Percentiles rank a stretch among this genome's conserved stretches.
Evolutionary conservation across 2,797 vertebrate genomes (phyloP).

Genomic region (Erpetoichthys calabaricus): DNA sequence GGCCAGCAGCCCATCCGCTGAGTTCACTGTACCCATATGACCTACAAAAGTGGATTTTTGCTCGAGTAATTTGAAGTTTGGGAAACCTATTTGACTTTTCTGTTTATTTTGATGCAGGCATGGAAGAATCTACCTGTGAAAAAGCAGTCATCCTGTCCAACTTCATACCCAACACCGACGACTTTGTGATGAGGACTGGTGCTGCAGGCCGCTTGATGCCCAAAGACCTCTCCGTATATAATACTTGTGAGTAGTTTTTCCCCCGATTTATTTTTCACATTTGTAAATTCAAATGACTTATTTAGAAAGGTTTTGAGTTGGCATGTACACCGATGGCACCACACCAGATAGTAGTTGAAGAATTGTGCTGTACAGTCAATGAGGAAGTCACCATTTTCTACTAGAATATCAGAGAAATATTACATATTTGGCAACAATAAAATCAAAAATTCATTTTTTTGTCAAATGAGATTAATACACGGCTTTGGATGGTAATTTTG

Average conservation of each 20-base stretch:
- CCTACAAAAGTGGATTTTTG: neutral
- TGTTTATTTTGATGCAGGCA: conserved; percentile 48
- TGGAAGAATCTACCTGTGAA: conserved; percentile 71
- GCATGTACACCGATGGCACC: too few relatives aligned
- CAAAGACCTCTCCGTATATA: conserved; percentile 36
- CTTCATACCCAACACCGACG: conserved; percentile 44
- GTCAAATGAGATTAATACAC: too few relatives aligned
- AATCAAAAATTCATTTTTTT: too few relatives aligned
- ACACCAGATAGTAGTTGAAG: too few relatives aligned
- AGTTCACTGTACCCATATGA: conserved; percentile 5
- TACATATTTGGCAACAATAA: too few relatives aligned
- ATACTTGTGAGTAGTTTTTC: conserved; percentile 56
- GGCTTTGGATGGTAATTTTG: too few relatives aligned
- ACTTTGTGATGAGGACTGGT: conserved; percentile 68
- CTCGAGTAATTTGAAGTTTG: neutral
- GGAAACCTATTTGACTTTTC: neutral
- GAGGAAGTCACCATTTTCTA: too few relatives aligned
- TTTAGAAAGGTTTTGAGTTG: too few relatives aligned
- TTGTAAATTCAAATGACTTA: too few relatives aligned
- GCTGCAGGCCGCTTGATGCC: conserved; percentile 72
- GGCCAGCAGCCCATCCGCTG: neutral
- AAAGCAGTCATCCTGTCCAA: conserved; percentile 52
- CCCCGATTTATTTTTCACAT: neutral
- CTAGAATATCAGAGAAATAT: too few relatives aligned
- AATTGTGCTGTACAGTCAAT: too few relatives aligned